Evolutionary conservation across 2,797 vertebrate genomes (phyloP).

Genomic region (Pelodytes ibericus): DNA sequence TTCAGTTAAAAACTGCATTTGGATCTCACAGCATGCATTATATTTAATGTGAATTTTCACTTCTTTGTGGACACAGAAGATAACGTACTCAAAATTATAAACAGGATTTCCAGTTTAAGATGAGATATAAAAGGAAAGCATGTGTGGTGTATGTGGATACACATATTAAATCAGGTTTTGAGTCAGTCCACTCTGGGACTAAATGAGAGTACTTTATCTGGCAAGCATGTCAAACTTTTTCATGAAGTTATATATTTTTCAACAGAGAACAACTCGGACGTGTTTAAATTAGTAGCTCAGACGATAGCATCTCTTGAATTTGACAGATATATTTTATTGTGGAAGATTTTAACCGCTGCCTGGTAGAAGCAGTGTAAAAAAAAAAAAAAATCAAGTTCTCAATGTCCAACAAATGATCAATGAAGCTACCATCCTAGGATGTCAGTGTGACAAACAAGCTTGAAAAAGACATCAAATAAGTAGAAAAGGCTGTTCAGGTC

Average conservation of each 20-base stretch:
- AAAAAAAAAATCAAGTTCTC: slow-evolving; percentile 27
- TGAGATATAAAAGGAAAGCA: neutral
- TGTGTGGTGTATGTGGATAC: neutral
- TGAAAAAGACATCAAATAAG: neutral
- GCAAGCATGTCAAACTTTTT: slow-evolving; percentile 35
- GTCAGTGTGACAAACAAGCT: slow-evolving; percentile 5
- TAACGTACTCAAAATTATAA: neutral
- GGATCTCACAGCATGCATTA: neutral
- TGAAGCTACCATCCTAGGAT: slow-evolving; percentile 12
- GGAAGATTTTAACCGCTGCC: slow-evolving; percentile 15
- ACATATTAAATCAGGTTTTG: slow-evolving; percentile 29
- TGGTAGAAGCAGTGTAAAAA: slow-evolving; percentile 26
- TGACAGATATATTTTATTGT: slow-evolving; percentile 42
- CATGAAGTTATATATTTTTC: slow-evolving; percentile 38
- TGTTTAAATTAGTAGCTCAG: slow-evolving; percentile 41
- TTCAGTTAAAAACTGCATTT: neutral
- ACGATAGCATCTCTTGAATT: slow-evolving; percentile 29
- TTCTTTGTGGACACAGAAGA: neutral
- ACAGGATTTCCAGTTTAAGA: neutral
- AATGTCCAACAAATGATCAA: slow-evolving; percentile 26
- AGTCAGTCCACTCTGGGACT: slow-evolving; percentile 25
- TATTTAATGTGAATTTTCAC: neutral
- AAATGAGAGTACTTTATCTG: slow-evolving; percentile 32
- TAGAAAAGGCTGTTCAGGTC: too few relatives aligned
- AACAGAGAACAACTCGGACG: slow-evolving; percentile 31